Conservation (phyloP, 1,140 invertebrate genomes). For the Lethocerus indicus region DNA sequence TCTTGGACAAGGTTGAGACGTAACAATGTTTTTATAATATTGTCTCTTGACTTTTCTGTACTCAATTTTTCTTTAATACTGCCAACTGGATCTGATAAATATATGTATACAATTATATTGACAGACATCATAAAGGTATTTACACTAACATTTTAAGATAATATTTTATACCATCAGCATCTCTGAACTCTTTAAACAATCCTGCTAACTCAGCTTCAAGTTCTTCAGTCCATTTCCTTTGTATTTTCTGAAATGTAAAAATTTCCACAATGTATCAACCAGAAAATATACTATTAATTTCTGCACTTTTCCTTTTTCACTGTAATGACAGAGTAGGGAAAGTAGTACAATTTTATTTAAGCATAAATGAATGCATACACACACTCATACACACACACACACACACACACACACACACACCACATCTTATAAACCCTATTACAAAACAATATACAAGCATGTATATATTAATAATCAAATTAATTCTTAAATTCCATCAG, state of each 20-base stretch:
- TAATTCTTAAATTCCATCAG: no score
- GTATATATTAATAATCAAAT: no score
- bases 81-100: constrained; percentile 1
- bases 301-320: no score
- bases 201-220: constrained; percentile 8
- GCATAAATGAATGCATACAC: no score
- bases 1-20: background rate
- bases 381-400: background rate
- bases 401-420: background rate
- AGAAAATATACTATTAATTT: no score
- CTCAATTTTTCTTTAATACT: background rate
- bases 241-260: constrained; percentile 7
- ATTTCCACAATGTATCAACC: no score
- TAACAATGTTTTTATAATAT: background rate
- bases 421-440: no score
- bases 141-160: background rate
- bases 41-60: background rate
- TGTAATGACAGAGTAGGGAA: no score
- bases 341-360: no score
- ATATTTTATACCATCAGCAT: constrained; percentile 3
- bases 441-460: no score
- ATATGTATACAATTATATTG: no score
- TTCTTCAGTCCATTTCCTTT: constrained; percentile 6
- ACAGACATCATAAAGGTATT: background rate
- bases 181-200: constrained; percentile 7